phyloP scores from a whole-genome alignment of 2,888 invertebrate genomes.

The Cosmorhoe ocellata region DNA sequence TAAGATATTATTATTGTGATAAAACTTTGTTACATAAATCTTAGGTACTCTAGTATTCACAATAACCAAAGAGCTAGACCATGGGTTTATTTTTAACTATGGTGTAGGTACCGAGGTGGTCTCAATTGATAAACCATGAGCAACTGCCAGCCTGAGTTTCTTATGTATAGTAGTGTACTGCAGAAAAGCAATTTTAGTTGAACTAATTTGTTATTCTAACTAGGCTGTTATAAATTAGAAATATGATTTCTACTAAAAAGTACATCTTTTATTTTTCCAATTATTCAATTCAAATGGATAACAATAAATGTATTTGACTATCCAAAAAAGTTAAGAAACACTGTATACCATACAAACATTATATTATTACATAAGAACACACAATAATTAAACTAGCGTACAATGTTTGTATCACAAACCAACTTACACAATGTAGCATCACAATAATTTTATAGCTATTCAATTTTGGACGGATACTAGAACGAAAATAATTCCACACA shows the following conservation, averaged over 20 bases:
- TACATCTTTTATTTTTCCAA: conserved; percentile 44
- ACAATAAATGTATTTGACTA: conserved; percentile 64
- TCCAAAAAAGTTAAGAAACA: conserved; percentile 69
- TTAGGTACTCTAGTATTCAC: too few relatives aligned
- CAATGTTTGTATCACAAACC: conserved; percentile 39
- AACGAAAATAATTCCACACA: conserved; percentile 7
- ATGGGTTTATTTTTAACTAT: too few relatives aligned
- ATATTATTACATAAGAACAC: conserved; percentile 64
- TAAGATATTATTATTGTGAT: too few relatives aligned
- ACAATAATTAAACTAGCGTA: conserved; percentile 35
- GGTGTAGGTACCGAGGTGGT: too few relatives aligned
- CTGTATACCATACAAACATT: conserved; percentile 76
- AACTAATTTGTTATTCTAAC: not conserved
- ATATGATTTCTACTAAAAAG: conserved; percentile 44
- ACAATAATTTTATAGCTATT: conserved; percentile 46
- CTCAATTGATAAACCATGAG: too few relatives aligned
- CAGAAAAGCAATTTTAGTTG: too few relatives aligned
- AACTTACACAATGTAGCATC: conserved; percentile 47
- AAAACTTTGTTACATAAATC: too few relatives aligned
- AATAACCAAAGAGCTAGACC: too few relatives aligned
- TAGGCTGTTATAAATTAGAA: conserved; percentile 37
- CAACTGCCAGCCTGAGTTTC: too few relatives aligned
- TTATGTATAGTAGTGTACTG: too few relatives aligned
- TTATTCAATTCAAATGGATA: conserved; percentile 49
- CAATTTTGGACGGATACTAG: conserved; percentile 29